phyloP scores from a whole-genome alignment of 1,140 invertebrate genomes.

The Hyles vespertilio region DNA sequence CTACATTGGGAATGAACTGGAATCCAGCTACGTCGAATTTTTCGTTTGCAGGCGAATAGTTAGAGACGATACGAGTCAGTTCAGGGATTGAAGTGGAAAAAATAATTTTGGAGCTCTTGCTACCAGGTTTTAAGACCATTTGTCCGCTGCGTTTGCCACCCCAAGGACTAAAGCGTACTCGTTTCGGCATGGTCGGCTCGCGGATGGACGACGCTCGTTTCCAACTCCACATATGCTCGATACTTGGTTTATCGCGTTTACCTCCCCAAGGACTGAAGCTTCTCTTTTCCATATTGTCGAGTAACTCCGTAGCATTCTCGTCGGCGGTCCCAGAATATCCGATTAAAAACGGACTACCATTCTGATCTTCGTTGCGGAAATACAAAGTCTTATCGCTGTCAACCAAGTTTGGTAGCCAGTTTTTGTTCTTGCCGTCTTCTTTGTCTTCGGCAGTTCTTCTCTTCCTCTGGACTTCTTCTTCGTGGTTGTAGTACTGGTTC shows the following conservation, averaged over 20 bases:
- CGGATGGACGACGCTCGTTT: conserved; percentile 40
- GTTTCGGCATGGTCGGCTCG: conserved; percentile 66
- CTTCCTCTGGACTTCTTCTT: conserved; percentile 34
- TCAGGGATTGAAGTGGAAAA: conserved; percentile 56
- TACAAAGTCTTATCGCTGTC: conserved; percentile 45
- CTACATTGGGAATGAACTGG: conserved; percentile 44
- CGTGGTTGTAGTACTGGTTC: conserved; percentile 23
- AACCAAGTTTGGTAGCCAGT: conserved; percentile 40
- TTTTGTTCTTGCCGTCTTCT: conserved; percentile 24
- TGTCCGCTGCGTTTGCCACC: conserved; percentile 62
- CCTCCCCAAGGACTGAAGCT: conserved; percentile 69
- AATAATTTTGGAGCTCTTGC: conserved; percentile 49
- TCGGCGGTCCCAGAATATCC: conserved; percentile 24
- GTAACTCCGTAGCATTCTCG: conserved; percentile 33
- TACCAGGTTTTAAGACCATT: conserved; percentile 56
- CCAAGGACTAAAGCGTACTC: conserved; percentile 65
- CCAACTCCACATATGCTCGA: conserved; percentile 62
- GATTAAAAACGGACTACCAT: conserved; percentile 25
- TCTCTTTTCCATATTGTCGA: conserved; percentile 40
- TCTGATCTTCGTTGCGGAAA: conserved; percentile 27
- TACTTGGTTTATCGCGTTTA: conserved; percentile 39
- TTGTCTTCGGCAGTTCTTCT: conserved; percentile 34
- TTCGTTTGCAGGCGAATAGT: conserved; percentile 41
- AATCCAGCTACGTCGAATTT: conserved; percentile 42
- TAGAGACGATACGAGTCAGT: conserved; percentile 53